Conservation (phyloP, 2,888 invertebrate species). For the Oscheius myriophilus region DNA sequence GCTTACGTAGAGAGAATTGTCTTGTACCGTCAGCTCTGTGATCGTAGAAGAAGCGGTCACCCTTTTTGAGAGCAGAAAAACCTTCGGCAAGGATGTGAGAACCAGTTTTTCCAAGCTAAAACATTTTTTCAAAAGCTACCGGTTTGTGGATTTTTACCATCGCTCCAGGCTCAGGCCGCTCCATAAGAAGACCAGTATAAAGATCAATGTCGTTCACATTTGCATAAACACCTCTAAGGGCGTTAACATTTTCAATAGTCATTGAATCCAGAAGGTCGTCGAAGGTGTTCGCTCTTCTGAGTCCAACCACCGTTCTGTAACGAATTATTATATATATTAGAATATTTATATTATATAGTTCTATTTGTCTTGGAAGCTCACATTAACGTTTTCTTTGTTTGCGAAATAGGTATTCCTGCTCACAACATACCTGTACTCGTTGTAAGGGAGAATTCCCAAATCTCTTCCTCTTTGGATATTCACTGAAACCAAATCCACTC, state of each 20-base stretch:
- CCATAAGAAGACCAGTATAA: constrained; percentile 51
- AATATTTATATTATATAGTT: too few relatives aligned
- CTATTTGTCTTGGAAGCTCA: too few relatives aligned
- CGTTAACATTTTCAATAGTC: constrained; percentile 32
- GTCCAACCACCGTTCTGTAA: constrained; percentile 30
- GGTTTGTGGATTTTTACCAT: too few relatives aligned
- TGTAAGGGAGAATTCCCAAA: constrained; percentile 40
- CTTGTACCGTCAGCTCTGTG: constrained; percentile 2
- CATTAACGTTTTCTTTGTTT: too few relatives aligned
- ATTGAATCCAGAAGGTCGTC: constrained; percentile 41
- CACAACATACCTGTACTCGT: constrained; percentile 27
- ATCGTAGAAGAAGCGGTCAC: constrained; percentile 55
- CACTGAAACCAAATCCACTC: constrained; percentile 86
- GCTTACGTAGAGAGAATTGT: constrained; percentile 8
- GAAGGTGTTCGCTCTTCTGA: constrained; percentile 30
- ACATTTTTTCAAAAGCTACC: not conserved
- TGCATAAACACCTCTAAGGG: constrained; percentile 41
- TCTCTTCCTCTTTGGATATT: constrained; percentile 82
- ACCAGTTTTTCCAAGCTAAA: constrained; percentile 50
- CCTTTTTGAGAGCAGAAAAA: constrained; percentile 41
- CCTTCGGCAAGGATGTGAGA: constrained; percentile 47
- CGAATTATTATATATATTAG: too few relatives aligned
- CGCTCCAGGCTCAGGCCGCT: constrained; percentile 40
- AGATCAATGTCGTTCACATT: constrained; percentile 50
- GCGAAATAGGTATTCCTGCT: too few relatives aligned